Percentiles rank a stretch among this genome's conserved stretches.
Conservation (phyloP, 1,140 invertebrate species). For the Heliconius nattereri region DNA sequence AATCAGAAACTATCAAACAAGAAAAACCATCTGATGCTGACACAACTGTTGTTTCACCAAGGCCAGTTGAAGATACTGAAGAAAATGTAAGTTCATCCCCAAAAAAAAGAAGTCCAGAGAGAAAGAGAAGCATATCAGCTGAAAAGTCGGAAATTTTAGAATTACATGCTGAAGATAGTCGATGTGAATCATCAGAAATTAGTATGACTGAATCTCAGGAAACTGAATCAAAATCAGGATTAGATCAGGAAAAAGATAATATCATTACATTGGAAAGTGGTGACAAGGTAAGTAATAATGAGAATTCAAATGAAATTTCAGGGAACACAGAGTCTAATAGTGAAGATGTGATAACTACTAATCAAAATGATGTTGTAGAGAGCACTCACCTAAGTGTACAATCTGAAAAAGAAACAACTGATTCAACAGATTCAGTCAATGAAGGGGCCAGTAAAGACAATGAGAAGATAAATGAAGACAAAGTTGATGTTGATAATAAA, state of each 20-base stretch:
- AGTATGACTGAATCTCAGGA: conserved; percentile 51
- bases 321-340: conserved; percentile 51
- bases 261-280: conserved; percentile 41
- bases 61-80: conserved; percentile 44
- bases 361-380: conserved; percentile 76
- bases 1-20: conserved; percentile 35
- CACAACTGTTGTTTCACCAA: conserved; percentile 66
- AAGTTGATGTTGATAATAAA: conserved; percentile 26
- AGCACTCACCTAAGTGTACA: conserved; percentile 44
- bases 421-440: conserved; percentile 14
- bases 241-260: conserved; percentile 38
- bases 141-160: conserved; percentile 72
- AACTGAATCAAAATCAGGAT: conserved; percentile 41
- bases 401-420: conserved; percentile 35
- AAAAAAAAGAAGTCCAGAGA: conserved; percentile 35
- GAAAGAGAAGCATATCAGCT: conserved; percentile 51
- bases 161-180: conserved; percentile 69
- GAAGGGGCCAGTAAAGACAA: conserved; percentile 30
- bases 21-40: conserved; percentile 61
- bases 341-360: conserved; percentile 59
- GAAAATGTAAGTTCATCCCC: conserved; percentile 24
- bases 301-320: conserved; percentile 60
- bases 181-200: conserved; percentile 61
- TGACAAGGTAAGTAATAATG: conserved; percentile 69
- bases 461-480: conserved; percentile 28